Evolutionary conservation across 2,888 invertebrate genomes (phyloP).

Genomic region (Rhodophaea formosa): DNA sequence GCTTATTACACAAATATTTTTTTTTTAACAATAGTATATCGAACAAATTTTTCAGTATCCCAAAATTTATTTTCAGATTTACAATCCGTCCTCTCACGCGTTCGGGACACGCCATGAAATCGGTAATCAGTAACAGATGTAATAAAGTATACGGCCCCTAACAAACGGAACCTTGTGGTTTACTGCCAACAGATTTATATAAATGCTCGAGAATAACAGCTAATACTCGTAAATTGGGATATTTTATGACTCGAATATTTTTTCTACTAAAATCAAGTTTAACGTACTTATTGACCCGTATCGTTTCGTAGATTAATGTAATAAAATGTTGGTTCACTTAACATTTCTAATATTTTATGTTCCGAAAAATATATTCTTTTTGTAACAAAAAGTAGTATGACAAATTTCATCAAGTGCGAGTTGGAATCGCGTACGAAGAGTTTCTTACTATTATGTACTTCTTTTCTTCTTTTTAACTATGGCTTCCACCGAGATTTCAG

Average conservation of each 20-base stretch:
- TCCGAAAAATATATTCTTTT: too few species aligned
- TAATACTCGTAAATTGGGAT: neutral
- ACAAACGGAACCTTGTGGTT: neutral
- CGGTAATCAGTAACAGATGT: conserved; percentile 10
- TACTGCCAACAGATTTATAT: conserved; percentile 6
- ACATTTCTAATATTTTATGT: too few species aligned
- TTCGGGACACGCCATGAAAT: neutral
- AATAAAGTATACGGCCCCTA: conserved; percentile 8
- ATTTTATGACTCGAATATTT: neutral
- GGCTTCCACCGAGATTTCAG: too few species aligned
- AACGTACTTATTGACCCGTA: too few species aligned
- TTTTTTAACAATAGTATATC: neutral
- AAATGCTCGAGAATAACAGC: neutral
- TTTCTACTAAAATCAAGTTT: neutral
- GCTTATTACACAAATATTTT: neutral
- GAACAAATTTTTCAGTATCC: neutral
- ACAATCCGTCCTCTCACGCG: neutral
- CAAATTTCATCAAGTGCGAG: too few species aligned
- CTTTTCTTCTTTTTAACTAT: too few species aligned
- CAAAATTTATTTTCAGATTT: neutral
- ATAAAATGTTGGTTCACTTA: too few species aligned
- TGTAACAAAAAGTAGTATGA: too few species aligned
- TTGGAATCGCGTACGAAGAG: too few species aligned
- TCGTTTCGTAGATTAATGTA: too few species aligned
- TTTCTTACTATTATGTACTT: too few species aligned